Evolutionary conservation across 2,797 vertebrate species (phyloP).

Genomic region (Euphonia xanthogaster): DNA sequence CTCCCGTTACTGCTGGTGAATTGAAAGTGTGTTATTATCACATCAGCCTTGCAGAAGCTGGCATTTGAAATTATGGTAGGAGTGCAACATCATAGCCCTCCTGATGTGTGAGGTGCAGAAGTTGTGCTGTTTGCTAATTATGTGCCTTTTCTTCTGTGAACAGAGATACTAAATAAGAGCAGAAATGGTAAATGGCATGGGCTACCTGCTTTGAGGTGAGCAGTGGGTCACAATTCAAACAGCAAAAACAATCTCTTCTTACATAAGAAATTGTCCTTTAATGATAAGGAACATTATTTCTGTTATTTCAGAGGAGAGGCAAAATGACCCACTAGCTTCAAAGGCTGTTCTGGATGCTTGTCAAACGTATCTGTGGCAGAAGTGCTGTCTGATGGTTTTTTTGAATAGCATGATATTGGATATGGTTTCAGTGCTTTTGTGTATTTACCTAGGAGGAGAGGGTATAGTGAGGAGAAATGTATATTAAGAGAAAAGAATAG

Average conservation of each 20-base stretch:
- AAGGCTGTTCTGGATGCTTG: not conserved
- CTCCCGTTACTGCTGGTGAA: conserved; percentile 33
- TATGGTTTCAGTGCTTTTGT: not conserved
- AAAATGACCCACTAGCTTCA: not conserved
- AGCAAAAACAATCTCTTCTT: not conserved
- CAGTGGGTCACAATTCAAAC: not conserved
- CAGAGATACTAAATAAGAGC: conserved; percentile 16
- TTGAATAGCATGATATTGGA: not conserved
- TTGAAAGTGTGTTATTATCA: conserved; percentile 71
- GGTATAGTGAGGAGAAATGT: not conserved
- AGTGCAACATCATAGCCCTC: conserved; percentile 37
- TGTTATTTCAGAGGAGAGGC: not conserved
- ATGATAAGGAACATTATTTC: not conserved
- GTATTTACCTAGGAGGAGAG: not conserved
- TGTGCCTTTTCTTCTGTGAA: conserved; percentile 41
- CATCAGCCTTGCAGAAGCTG: conserved; percentile 46
- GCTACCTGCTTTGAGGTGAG: conserved; percentile 47
- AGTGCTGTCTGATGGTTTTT: not conserved
- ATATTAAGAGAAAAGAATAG: not conserved
- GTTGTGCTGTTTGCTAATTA: conserved; percentile 68
- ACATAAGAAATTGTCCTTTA: not conserved
- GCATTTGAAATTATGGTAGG: conserved; percentile 35
- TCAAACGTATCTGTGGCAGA: not conserved
- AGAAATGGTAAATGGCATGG: conserved; percentile 21
- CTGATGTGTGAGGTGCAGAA: conserved; percentile 37